Evolutionary conservation across 2,113 vertebrate genomes (phyloP).

Genomic region (Poicephalus gulielmi): DNA sequence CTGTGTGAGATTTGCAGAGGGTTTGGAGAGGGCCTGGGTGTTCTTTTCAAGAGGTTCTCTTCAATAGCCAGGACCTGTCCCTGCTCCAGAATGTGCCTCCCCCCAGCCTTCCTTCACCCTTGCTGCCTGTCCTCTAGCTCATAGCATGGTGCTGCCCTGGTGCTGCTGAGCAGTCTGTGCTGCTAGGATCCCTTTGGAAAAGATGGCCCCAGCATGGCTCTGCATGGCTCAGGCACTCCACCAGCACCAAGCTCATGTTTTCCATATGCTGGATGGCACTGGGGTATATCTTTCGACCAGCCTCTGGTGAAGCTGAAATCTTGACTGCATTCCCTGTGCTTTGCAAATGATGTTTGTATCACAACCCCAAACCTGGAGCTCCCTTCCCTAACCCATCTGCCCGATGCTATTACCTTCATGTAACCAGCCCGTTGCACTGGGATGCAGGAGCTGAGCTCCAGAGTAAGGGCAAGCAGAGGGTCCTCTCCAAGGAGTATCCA

Average conservation of each 20-base stretch:
- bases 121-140: background rate
- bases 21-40: background rate
- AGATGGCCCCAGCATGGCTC: accelerated
- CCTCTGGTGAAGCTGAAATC: background rate
- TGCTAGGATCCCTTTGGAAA: background rate
- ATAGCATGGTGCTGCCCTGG: background rate
- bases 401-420: accelerated
- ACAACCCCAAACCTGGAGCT: background rate
- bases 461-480: background rate
- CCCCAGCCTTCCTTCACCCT: background rate
- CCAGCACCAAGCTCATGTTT: background rate
- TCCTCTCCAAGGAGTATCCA: accelerated
- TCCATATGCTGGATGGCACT: accelerated
- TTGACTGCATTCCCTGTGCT: background rate
- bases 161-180: background rate
- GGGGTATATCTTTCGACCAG: accelerated
- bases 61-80: background rate
- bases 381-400: background rate
- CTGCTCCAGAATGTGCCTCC: accelerated
- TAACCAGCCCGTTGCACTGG: background rate
- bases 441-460: background rate
- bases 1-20: background rate
- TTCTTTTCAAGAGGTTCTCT: background rate
- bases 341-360: background rate
- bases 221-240: accelerated